These are phyloP conservation scores for Phortica variegata DNA, from an alignment of 1,140 invertebrate species.

Conservation along the genomic window DNA sequence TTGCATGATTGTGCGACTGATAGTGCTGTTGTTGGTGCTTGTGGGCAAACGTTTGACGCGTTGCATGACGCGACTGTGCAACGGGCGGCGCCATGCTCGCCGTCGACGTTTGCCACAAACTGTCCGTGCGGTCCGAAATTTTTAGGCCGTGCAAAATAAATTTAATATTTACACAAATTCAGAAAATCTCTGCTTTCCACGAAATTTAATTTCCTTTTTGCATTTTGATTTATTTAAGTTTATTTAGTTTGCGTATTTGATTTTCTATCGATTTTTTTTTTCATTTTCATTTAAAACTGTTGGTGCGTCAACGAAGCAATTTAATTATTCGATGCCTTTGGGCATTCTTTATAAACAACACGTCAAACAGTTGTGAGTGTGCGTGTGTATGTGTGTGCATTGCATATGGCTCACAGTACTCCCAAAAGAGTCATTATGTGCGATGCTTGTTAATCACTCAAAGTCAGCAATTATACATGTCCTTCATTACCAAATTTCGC, in stretches of 20 bases:
- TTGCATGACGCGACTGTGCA: slow-evolving; percentile 26
- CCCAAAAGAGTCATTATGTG: too few relatives aligned
- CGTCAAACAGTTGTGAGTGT: too few relatives aligned
- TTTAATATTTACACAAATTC: too few relatives aligned
- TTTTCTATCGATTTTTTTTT: slow-evolving; percentile 1
- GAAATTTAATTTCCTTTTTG: not conserved
- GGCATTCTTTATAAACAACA: too few relatives aligned
- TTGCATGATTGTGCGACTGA: slow-evolving; percentile 8
- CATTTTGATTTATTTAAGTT: not conserved
- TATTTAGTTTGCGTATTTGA: slow-evolving; percentile 7
- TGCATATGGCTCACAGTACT: too few relatives aligned
- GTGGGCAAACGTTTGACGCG: slow-evolving; percentile 14
- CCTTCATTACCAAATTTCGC: too few relatives aligned
- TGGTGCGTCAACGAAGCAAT: slow-evolving; percentile 18
- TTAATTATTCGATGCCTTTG: too few relatives aligned
- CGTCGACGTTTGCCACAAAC: slow-evolving; percentile 47
- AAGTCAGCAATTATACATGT: too few relatives aligned
- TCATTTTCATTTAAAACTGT: not conserved
- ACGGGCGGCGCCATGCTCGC: slow-evolving; percentile 37
- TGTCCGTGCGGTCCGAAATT: slow-evolving; percentile 51
- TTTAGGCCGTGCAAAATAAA: slow-evolving; percentile 26
- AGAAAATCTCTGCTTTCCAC: too few relatives aligned
- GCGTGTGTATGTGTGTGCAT: too few relatives aligned
- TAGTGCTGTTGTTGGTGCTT: slow-evolving; percentile 22
- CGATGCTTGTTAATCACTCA: too few relatives aligned